phyloP scores from a whole-genome alignment of 2,888 invertebrate species.

The Nymphalis c-album region DNA sequence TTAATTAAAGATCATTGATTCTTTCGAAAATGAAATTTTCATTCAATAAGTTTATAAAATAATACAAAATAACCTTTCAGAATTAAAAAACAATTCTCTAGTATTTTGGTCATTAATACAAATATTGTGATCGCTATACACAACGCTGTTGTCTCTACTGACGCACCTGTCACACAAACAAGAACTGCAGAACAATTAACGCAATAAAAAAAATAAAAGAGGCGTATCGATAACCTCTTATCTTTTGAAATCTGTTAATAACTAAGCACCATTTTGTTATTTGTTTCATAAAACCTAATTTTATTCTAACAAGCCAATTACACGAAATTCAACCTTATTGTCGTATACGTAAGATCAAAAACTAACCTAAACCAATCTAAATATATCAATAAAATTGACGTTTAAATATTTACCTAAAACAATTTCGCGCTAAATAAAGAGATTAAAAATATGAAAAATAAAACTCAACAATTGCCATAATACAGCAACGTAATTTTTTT shows the following conservation, averaged over 20 bases:
- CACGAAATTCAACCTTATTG: conserved; percentile 26
- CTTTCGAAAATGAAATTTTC: not conserved
- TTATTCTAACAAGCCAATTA: conserved; percentile 25
- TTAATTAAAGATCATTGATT: not conserved
- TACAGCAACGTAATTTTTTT: conserved; percentile 11
- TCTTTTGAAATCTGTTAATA: not conserved
- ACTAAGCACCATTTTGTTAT: not conserved
- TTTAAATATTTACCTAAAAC: conserved; percentile 26
- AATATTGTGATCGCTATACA: no score
- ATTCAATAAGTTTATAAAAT: not conserved
- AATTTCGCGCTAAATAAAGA: conserved; percentile 23
- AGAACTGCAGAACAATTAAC: conserved; percentile 5
- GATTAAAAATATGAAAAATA: conserved; percentile 14
- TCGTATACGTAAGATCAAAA: conserved; percentile 11
- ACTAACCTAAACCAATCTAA: conserved; percentile 4
- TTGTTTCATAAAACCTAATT: conserved; percentile 19
- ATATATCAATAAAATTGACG: conserved; percentile 24
- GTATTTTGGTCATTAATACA: no score
- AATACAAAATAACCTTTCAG: not conserved
- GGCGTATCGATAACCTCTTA: not conserved
- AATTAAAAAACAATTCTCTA: not conserved
- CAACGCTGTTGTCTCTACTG: no score
- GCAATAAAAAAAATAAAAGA: not conserved
- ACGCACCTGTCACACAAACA: not conserved
- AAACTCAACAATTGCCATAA: conserved; percentile 25